phyloP scores from a whole-genome alignment of 2,797 vertebrate genomes.

The Setipinna tenuifilis region DNA sequence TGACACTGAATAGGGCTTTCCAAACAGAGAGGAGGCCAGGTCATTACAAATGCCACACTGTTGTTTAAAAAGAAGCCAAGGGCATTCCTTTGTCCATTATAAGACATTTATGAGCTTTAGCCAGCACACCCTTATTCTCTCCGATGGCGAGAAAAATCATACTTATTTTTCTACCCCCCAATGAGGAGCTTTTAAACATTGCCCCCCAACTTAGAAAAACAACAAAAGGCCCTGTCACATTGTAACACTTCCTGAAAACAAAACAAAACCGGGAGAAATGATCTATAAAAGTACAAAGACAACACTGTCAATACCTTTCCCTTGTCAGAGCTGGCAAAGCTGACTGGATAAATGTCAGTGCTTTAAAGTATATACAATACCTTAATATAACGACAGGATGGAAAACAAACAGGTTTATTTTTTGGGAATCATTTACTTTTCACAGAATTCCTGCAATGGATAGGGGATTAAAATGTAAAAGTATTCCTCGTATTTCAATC shows the following conservation, averaged over 20 bases:
- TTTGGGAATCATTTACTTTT: background rate
- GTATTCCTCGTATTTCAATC: background rate
- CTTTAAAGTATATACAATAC: background rate
- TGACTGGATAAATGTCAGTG: background rate
- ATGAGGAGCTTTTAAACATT: conserved; percentile 63
- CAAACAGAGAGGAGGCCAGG: conserved; percentile 56
- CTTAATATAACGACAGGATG: background rate
- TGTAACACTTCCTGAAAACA: conserved; percentile 70
- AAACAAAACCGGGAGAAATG: conserved; percentile 61
- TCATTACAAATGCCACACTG: conserved; percentile 59
- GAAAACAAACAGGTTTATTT: background rate
- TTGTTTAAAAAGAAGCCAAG: conserved; percentile 54
- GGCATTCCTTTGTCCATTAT: conserved; percentile 67
- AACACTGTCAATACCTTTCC: background rate
- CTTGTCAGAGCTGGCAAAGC: background rate
- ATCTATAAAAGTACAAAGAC: conserved; percentile 25
- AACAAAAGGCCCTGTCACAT: conserved; percentile 67
- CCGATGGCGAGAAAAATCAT: conserved; percentile 62
- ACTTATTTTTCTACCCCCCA: conserved; percentile 63
- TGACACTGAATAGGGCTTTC: conserved; percentile 60
- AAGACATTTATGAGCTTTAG: conserved; percentile 66
- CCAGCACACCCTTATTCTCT: conserved; percentile 48
- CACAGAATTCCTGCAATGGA: background rate
- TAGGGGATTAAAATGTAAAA: background rate
- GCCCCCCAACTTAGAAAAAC: conserved; percentile 68